phyloP scores from a whole-genome alignment of 2,113 vertebrate genomes.

The Orthonyx spaldingii region DNA sequence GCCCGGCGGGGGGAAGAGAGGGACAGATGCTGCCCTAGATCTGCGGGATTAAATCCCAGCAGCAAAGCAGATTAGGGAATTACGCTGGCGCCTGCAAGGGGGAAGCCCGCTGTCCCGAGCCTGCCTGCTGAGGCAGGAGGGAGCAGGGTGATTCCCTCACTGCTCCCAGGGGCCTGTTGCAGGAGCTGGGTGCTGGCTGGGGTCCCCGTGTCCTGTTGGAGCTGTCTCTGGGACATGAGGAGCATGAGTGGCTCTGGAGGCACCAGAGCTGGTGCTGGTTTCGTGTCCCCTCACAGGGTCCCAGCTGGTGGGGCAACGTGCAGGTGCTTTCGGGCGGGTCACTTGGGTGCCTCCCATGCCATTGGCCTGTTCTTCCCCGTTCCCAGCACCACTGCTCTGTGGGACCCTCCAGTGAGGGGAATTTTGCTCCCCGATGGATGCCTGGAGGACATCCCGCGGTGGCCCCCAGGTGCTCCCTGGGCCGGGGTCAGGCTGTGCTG shows the following conservation, averaged over 20 bases:
- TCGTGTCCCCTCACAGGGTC: neutral
- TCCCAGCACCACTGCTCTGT: neutral
- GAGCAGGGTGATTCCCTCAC: neutral
- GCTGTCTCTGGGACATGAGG: neutral
- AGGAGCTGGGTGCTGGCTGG: neutral
- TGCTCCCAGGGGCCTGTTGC: fast-evolving
- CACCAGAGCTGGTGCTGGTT: neutral
- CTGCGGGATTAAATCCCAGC: slow-evolving; percentile 67
- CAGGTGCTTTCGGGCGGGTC: neutral
- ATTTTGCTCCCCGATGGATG: neutral
- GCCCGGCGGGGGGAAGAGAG: slow-evolving; percentile 6
- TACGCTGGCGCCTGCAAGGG: slow-evolving; percentile 32
- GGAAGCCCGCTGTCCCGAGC: slow-evolving; percentile 20
- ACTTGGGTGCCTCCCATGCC: fast-evolving
- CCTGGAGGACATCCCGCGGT: fast-evolving
- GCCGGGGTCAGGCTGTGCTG: fast-evolving
- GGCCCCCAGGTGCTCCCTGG: neutral
- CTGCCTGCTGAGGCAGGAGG: neutral
- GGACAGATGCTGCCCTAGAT: slow-evolving; percentile 76
- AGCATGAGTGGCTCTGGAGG: neutral
- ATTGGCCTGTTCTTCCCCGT: fast-evolving
- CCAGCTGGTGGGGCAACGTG: fast-evolving
- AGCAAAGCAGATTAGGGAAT: slow-evolving; percentile 74
- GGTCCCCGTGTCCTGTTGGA: fast-evolving
- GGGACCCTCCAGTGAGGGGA: neutral